phyloP scores from a whole-genome alignment of 1,140 invertebrate species.

The Neotoxoptera formosana region DNA sequence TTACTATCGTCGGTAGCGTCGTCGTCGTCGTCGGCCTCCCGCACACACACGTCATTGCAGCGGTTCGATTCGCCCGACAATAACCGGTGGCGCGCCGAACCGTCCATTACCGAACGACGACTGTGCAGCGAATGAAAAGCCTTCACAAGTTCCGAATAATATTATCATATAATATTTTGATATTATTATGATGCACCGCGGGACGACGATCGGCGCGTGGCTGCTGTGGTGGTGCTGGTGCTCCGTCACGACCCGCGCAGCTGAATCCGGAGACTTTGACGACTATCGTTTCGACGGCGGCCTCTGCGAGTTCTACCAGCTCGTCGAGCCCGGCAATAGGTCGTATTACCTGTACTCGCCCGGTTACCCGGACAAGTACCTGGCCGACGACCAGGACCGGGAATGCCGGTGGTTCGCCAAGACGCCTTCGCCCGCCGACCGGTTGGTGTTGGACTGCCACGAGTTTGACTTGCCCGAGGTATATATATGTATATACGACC shows the following conservation, averaged over 20 bases:
- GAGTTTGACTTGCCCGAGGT: conserved; percentile 45
- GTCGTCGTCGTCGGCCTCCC: neutral
- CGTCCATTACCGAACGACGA: neutral
- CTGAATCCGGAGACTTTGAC: neutral
- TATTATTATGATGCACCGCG: neutral
- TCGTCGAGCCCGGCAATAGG: conserved; percentile 43
- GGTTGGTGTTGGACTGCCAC: conserved; percentile 40
- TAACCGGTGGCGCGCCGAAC: neutral
- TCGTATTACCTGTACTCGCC: conserved; percentile 51
- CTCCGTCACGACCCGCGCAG: too few species aligned
- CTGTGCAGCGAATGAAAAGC: neutral
- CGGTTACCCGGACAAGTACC: conserved; percentile 17
- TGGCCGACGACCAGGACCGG: neutral
- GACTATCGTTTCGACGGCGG: conserved; percentile 21
- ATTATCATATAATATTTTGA: neutral
- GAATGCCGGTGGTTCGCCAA: conserved; percentile 51
- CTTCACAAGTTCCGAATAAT: neutral
- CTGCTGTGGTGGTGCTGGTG: neutral
- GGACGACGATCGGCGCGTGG: neutral
- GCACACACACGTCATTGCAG: neutral
- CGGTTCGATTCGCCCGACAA: neutral
- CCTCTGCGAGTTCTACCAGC: conserved; percentile 1
- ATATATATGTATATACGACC: neutral
- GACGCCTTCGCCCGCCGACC: conserved; percentile 3
- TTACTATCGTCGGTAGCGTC: neutral